These are phyloP conservation scores for Diuraphis noxia DNA, from an alignment of 1,140 invertebrate species.

Conservation along the genomic window DNA sequence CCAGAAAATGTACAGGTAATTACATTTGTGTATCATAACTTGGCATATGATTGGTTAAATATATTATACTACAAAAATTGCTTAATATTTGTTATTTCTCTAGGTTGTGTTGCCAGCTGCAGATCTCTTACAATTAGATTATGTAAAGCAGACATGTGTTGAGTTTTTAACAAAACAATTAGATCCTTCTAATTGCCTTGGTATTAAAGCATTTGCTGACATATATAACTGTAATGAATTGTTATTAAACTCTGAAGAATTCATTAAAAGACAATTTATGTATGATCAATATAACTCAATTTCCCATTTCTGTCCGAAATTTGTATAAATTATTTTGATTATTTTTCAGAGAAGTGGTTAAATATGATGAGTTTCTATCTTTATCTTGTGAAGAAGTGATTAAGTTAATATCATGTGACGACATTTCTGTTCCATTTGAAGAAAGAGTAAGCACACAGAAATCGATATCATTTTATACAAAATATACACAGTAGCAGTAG, in stretches of 20 bases:
- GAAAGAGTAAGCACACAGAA: too few species aligned
- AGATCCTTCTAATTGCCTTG: constrained; percentile 91
- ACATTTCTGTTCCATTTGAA: too few species aligned
- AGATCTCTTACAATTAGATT: constrained; percentile 88
- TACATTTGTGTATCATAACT: too few species aligned
- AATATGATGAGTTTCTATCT: constrained; percentile 90
- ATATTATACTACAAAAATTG: too few species aligned
- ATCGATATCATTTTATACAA: too few species aligned
- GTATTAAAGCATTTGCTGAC: constrained; percentile 93
- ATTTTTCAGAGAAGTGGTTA: constrained; percentile 80
- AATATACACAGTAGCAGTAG: too few species aligned
- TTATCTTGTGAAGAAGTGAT: too few species aligned
- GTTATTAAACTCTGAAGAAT: constrained; percentile 77
- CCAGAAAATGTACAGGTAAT: constrained; percentile 90
- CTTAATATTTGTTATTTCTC: constrained; percentile 10
- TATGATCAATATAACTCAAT: constrained; percentile 62
- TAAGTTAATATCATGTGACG: too few species aligned
- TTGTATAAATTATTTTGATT: neutral
- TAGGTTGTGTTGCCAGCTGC: constrained; percentile 79
- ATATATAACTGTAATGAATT: constrained; percentile 89
- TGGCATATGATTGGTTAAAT: too few species aligned
- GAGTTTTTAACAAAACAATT: constrained; percentile 89
- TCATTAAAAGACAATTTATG: constrained; percentile 90
- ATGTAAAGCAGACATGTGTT: constrained; percentile 90
- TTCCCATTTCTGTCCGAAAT: neutral